Conservation (phyloP, 92 coral and sea anemone species). For the Palythoa caribaeorum region DNA sequence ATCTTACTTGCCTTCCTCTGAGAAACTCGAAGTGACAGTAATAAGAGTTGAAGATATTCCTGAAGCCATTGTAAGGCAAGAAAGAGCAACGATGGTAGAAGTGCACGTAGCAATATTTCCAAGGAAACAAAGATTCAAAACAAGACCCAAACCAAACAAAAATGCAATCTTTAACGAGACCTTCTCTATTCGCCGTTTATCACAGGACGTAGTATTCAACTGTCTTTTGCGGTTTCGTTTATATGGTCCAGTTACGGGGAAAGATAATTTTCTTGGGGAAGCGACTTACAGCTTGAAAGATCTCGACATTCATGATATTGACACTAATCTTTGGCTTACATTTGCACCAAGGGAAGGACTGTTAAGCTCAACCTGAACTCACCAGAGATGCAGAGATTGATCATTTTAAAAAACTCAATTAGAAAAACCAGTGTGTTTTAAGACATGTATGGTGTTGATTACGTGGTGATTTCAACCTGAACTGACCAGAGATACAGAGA, state of each 20-base stretch:
- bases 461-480: background rate
- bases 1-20: constrained; percentile 39
- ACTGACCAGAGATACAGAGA: no score
- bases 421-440: background rate
- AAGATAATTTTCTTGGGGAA: constrained; percentile 46
- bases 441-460: background rate
- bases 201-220: constrained; percentile 38
- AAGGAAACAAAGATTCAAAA: constrained; percentile 41
- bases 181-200: constrained; percentile 41
- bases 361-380: background rate
- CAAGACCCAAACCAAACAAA: constrained; percentile 35
- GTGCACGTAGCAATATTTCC: constrained; percentile 43
- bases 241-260: constrained; percentile 34
- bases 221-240: constrained; percentile 37
- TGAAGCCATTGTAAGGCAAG: constrained; percentile 9
- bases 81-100: constrained; percentile 41
- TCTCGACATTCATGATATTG: constrained; percentile 40
- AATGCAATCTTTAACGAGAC: constrained; percentile 43
- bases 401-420: background rate
- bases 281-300: constrained; percentile 47
- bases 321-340: constrained; percentile 45
- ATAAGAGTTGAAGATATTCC: constrained; percentile 44
- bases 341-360: constrained; percentile 45
- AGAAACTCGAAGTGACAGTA: constrained; percentile 40
- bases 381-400: background rate